Base-by-base conservation (phyloP, 2,113 vertebrate species). In the Helogale parvula region DNA sequence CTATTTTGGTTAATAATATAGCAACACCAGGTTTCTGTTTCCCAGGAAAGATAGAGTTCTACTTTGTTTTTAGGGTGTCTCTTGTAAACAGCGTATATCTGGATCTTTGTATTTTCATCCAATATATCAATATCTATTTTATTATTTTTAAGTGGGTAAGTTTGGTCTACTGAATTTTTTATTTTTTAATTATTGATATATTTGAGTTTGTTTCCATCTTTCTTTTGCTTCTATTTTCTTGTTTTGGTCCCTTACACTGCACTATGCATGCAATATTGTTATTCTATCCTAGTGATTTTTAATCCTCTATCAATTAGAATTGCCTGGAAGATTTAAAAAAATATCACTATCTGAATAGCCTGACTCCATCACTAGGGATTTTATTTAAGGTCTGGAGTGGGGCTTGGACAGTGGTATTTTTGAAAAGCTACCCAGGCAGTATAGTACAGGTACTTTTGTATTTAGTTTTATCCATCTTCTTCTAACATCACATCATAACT, bases 131-230 rank as follows among this genome's bases (percentile, higher is more conserved):
- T 68, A 76, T 74, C 33, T 80, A 4, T 85, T 77, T 80, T 88
- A 60, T 79, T 72, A 1, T 83, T 35, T 89, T 68, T 81, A 90
- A 94, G 81, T n/a, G 63, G 29, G 8, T 81, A 94, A 84, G 0
- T 90, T 96, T 82, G 86, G 10, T 65, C 12, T 74, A 54, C 29
- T 93, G 47, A 93, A 66, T 13, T 71, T 93, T 92, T 92, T 71
- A 50, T 60, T 71, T 54, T 83, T 68, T 31, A 71, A 35, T 86
- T 81, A 74, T 63, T 74, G n/a, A 68, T 77, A 71, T n/a, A 54
- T 82, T 82, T 47, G 66, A 47, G 14, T 19, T 69, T 84, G 4
- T 41, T 63, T 80, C 50, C 0, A 19, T 76, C 41, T 96, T 89
- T 69, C 35, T 87, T 93, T 94, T 95, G 54, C 11, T 77, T 93